These are phyloP conservation scores for Cotesia congregata DNA, from an alignment of 2,888 invertebrate species.

Conservation along the genomic window DNA sequence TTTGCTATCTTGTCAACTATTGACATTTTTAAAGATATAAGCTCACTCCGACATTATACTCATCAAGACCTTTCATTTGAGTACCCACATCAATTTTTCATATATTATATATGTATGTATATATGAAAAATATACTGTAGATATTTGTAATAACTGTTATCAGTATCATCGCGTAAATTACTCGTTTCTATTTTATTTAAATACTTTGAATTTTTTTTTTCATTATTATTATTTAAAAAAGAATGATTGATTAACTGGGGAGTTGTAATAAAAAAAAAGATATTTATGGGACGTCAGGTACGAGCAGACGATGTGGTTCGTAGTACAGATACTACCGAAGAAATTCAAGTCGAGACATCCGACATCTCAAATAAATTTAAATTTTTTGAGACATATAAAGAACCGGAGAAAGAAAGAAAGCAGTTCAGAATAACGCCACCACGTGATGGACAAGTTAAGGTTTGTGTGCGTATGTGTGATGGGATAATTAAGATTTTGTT, in stretches of 20 bases:
- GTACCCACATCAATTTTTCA: no score
- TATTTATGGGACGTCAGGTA: constrained; percentile 72
- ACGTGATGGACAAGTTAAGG: constrained; percentile 82
- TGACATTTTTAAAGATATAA: no score
- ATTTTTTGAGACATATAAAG: constrained; percentile 91
- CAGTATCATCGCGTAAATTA: no score
- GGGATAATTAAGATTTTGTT: background rate
- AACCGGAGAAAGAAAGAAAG: constrained; percentile 78
- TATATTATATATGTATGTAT: no score
- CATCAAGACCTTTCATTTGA: no score
- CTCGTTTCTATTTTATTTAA: no score
- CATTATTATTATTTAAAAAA: background rate
- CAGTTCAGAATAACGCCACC: constrained; percentile 92
- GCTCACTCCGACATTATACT: no score
- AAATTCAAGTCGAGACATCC: constrained; percentile 84
- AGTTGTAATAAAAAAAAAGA: constrained; percentile 61
- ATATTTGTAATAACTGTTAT: background rate
- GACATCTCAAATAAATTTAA: constrained; percentile 90
- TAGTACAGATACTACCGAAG: constrained; percentile 81
- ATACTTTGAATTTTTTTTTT: background rate
- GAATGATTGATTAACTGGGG: constrained; percentile 17
- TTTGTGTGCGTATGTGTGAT: constrained; percentile 58
- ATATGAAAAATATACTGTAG: background rate
- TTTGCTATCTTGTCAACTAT: no score
- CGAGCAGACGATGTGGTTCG: constrained; percentile 80